These are phyloP conservation scores for Rhabdornis inornatus DNA, from an alignment of 2,113 vertebrate species.

Conservation along the genomic window DNA sequence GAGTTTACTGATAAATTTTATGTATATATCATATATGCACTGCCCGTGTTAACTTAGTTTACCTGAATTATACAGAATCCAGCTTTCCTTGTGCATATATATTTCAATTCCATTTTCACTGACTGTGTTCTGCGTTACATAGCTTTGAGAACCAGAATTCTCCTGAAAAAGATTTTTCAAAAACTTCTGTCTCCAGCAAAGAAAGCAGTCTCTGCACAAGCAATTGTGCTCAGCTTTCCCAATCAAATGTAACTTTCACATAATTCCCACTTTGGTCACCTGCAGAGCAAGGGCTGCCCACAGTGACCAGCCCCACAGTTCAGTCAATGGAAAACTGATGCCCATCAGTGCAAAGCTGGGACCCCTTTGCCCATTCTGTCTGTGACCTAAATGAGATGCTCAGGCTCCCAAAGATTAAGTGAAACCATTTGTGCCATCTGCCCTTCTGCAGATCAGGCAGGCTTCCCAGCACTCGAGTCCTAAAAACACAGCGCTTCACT, in stretches of 20 bases:
- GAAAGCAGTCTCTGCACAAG: background rate
- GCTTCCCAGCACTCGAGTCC: background rate
- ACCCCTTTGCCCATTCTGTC: background rate
- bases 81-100: background rate
- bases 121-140: background rate
- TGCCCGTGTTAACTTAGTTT: background rate
- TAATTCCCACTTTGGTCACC: background rate
- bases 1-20: background rate
- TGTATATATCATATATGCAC: fast-evolving
- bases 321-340: background rate
- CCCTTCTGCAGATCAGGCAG: background rate
- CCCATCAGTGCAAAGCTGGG: background rate
- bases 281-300: background rate
- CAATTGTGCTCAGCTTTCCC: background rate
- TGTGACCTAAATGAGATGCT: background rate
- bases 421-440: conserved; percentile 20
- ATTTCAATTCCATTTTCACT: background rate
- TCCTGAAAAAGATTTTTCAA: background rate
- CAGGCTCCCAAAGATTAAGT: background rate
- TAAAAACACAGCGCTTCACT: background rate
- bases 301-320: background rate
- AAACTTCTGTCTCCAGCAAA: background rate
- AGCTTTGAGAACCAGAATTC: background rate
- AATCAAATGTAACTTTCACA: background rate
- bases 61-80: background rate